Base-by-base conservation (phyloP, 2,888 invertebrate genomes). In the Parascotia fuliginaria region DNA sequence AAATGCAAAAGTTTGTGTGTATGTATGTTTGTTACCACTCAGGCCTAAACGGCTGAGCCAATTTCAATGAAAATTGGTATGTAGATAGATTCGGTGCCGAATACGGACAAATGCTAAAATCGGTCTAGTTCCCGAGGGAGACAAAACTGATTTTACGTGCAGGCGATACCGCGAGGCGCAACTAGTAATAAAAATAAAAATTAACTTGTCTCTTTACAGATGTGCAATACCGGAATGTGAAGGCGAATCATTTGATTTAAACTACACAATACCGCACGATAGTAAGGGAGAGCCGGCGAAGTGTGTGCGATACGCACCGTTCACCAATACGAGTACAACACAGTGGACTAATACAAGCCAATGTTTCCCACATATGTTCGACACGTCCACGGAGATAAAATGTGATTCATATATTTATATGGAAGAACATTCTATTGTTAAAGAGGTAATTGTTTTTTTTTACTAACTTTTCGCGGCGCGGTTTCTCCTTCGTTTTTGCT, bases 371-470 rank as follows among this genome's bases (percentile, higher is more conserved):
- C 78, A 84, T 42, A 77, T 79, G 56, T 91, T 87, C 51, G 90
- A 91, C 50, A 81, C 81, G 0, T 81, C 86, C 0, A 80, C 71
- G 0, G 81, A 82, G 52, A 75, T 91, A 0, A 76, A 78, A 3
- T 92, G 91, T 49, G 85, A 89, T 16, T 76, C 83, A 0, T 91
- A 77, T 28, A 81, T 89, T 2, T 92, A 91, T 58, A 73, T 85
- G 43, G 90, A 92, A 55, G 79, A 84, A 3, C 88, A 91, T 65
- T 91, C 91, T 31, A 90, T 92, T 42, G 91, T 91, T 1, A 88
- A 90, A 65, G 91, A 91, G 81, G 91, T 91, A 39, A 73, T 79
- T 24, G 7, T 7, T 19, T 19, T 19, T 19, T 2, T n/a, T n/a
- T n/a, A n/a, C n/a, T n/a, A n/a, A n/a, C n/a, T n/a, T n/a, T n/a